Percentiles rank a stretch among this genome's conserved stretches.
These are phyloP conservation scores for Papilio xuthus DNA, from an alignment of 1,140 invertebrate species.

Conservation along the genomic window DNA sequence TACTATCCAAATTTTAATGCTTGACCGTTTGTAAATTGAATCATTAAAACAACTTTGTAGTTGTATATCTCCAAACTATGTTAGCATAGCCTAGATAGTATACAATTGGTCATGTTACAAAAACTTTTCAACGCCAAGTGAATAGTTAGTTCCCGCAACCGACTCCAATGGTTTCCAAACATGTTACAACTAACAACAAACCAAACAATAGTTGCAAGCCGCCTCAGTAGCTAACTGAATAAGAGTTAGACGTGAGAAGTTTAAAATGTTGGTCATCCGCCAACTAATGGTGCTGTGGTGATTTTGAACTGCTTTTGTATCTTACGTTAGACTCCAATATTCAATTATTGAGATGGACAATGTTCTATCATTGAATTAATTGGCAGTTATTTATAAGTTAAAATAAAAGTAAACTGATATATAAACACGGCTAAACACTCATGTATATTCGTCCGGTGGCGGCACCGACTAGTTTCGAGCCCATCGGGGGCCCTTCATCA, in stretches of 20 bases:
- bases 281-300: neutral
- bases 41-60: neutral
- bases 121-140: slow-evolving; percentile 3
- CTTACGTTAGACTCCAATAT: neutral
- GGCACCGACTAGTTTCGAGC: no score
- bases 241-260: neutral
- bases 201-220: slow-evolving; percentile 4
- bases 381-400: no score
- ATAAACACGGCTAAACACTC: no score
- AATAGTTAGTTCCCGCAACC: slow-evolving; percentile 2
- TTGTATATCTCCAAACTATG: neutral
- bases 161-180: slow-evolving; percentile 7
- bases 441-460: no score
- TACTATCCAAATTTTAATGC: no score
- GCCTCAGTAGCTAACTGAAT: neutral
- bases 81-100: neutral
- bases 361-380: neutral
- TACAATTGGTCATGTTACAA: slow-evolving; percentile 10
- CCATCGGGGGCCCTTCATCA: no score
- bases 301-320: neutral
- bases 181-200: slow-evolving; percentile 22
- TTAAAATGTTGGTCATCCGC: slow-evolving; percentile 7
- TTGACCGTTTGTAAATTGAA: neutral
- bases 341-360: neutral
- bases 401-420: no score